These are phyloP conservation scores for Eleginops maclovinus DNA, from an alignment of 2,113 vertebrate species.

Conservation along the genomic window DNA sequence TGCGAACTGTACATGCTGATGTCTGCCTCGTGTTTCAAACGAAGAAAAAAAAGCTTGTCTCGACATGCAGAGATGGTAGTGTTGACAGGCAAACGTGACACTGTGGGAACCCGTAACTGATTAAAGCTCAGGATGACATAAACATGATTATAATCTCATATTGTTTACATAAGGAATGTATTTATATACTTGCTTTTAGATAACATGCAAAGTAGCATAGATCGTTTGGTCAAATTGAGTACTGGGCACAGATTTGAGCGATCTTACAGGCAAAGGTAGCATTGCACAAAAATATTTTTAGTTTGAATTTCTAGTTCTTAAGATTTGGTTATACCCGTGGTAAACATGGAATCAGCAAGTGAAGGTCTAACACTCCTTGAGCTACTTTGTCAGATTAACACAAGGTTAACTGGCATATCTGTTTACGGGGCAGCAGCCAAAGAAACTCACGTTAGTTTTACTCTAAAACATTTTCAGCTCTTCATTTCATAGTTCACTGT, in stretches of 20 bases:
- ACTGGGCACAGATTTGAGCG: not conserved
- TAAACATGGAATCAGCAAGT: not conserved
- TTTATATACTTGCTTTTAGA: not conserved
- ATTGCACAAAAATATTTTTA: not conserved
- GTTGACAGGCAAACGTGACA: slow-evolving; percentile 27
- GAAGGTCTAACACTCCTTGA: not conserved
- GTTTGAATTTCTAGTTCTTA: not conserved
- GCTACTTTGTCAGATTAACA: not conserved
- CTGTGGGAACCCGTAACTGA: slow-evolving; percentile 4
- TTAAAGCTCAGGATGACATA: slow-evolving; percentile 6
- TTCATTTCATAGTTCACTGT: not conserved
- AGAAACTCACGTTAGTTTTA: too few relatives aligned
- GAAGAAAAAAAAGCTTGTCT: slow-evolving; percentile 21
- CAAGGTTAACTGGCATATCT: not conserved
- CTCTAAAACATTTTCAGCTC: not conserved
- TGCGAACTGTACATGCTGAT: slow-evolving; percentile 10
- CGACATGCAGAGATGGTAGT: slow-evolving; percentile 35
- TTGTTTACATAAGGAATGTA: not conserved
- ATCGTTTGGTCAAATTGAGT: not conserved
- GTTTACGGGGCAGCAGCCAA: not conserved
- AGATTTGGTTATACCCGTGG: not conserved
- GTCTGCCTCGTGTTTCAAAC: slow-evolving; percentile 47
- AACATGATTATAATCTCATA: not conserved
- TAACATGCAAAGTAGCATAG: not conserved
- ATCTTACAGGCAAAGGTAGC: not conserved